Conservation (phyloP, 2,888 invertebrate species). For the Thalpophila matura region DNA sequence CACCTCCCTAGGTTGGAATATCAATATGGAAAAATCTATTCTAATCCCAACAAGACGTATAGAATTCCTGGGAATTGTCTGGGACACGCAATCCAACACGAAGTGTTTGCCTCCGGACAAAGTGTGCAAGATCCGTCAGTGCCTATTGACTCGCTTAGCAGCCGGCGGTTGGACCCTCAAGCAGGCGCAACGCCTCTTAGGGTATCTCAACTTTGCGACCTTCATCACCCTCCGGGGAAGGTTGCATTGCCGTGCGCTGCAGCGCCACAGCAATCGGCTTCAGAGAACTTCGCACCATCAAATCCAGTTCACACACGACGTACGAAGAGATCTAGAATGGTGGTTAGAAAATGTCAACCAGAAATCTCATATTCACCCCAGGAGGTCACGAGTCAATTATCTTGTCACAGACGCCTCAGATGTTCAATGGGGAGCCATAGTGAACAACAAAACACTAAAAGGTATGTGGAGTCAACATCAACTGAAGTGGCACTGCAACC, state of each 20-base stretch:
- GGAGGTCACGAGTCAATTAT: not conserved
- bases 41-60: not conserved
- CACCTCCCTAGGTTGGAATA: not conserved
- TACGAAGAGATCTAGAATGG: not conserved
- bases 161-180: slow-evolving; percentile 20
- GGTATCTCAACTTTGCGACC: slow-evolving; percentile 48
- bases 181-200: slow-evolving; percentile 45
- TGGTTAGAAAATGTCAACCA: not conserved
- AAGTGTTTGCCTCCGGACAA: slow-evolving; percentile 30
- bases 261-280: not conserved
- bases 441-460: not conserved
- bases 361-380: not conserved
- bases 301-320: not conserved
- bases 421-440: slow-evolving; percentile 1
- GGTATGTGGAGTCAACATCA: slow-evolving; percentile 26
- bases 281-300: not conserved
- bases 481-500: slow-evolving; percentile 41
- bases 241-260: not conserved
- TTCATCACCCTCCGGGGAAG: slow-evolving; percentile 47
- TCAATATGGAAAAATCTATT: not conserved
- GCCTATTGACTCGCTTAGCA: not conserved
- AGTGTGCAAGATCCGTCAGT: slow-evolving; percentile 14
- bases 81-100: slow-evolving; percentile 34
- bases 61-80: slow-evolving; percentile 34
- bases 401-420: slow-evolving; percentile 4